Base-by-base conservation (phyloP, 2,797 vertebrate genomes). In the Nothura maculosa region DNA sequence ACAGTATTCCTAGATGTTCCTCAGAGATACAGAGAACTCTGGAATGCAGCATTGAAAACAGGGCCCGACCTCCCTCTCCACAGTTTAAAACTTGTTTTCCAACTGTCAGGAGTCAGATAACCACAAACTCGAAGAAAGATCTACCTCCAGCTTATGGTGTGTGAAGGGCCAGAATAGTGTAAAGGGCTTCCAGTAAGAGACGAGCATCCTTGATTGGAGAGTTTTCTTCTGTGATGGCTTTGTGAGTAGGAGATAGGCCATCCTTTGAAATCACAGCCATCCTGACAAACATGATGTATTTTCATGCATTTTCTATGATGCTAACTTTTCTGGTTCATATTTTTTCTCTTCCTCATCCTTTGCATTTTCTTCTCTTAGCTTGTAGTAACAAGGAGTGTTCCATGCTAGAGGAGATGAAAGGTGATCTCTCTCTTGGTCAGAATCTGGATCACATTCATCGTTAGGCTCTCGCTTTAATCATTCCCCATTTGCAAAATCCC, bases 381-480 rank as follows among this genome's bases (percentile, higher is more conserved):
- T 19, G 12, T 10, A 13, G 66, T 20, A 21, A 42, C 9, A 5
- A 4, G 47, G 69, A 40, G 1, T 57, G 91, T 38, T 85, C 52
- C 42, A 13, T 0, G 3, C 1, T 11, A 52, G n/a, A 45, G 63
- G 63, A 81, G n/a, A 9, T 27, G 27, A 86, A 88, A 85, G 66
- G 34, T 83, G 27, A 32, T 54, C 14, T 60, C 42, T 77, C 30
- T 12, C 12, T 20, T 5, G 2, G 8, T 47, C 45, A 32, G 62
- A 60, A 25, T 91, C 63, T 68, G 86, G 74, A 83, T 89, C 79
- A 48, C n/a, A 20, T 74, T 77, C 69, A 22, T 2, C 6, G 60
- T 34, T 64, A 89, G 63, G 20, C 30, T 74, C 50, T 92, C 47
- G 25, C 89, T 95, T 96, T 91, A 95, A 93, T 95, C 95, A 95